Evolutionary conservation across 2,888 invertebrate genomes (phyloP).

Genomic region (Drosophila fulvimacula): DNA sequence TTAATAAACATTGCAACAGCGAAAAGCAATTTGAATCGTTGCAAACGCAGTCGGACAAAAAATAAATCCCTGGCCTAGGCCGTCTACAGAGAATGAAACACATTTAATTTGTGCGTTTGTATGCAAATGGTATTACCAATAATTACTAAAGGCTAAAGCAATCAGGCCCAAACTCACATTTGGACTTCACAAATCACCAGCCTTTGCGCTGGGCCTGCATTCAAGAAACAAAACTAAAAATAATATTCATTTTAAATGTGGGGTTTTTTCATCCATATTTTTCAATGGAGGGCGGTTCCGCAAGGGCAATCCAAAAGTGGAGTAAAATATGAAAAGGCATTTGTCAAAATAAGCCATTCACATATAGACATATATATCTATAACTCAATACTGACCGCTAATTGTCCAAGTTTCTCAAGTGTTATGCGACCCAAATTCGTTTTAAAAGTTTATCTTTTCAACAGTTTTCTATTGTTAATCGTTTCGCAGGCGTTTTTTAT

Average conservation of each 20-base stretch:
- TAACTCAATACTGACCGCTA: constrained; percentile 24
- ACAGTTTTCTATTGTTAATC: constrained; percentile 12
- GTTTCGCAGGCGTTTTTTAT: constrained; percentile 10
- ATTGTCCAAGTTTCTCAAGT: constrained; percentile 41
- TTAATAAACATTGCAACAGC: constrained; percentile 31
- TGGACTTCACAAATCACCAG: constrained; percentile 42
- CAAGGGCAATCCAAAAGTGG: constrained; percentile 43
- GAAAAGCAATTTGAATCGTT: constrained; percentile 15
- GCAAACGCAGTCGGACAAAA: constrained; percentile 14
- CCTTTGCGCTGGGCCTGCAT: constrained; percentile 28
- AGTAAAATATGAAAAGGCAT: constrained; percentile 13
- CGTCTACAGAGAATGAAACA: neutral
- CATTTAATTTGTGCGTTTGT: constrained; percentile 68
- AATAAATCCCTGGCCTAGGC: constrained; percentile 17
- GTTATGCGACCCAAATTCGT: constrained; percentile 43
- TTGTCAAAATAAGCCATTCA: constrained; percentile 15
- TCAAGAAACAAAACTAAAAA: constrained; percentile 21
- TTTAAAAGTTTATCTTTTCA: constrained; percentile 26
- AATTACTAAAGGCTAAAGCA: constrained; percentile 40
- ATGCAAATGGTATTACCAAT: constrained; percentile 58
- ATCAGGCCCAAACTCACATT: constrained; percentile 36
- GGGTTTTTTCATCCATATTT: constrained; percentile 12
- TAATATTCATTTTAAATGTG: neutral
- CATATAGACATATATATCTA: neutral
- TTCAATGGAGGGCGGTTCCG: constrained; percentile 26